phyloP scores from a whole-genome alignment of 2,888 invertebrate species.

The Dichetophora obliterata region DNA sequence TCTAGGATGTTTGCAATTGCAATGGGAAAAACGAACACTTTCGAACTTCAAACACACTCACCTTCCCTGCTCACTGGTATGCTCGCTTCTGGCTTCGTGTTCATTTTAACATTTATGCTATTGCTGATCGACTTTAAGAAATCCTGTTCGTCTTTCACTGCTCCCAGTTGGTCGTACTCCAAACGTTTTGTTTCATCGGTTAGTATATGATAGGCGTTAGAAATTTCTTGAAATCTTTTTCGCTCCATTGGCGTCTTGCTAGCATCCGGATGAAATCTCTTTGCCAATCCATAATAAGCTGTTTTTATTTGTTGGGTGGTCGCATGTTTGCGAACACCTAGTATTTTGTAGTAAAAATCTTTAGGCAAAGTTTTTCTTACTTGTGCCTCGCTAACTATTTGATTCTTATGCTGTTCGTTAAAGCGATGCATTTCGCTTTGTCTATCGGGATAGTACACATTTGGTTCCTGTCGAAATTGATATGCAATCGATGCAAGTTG shows the following conservation, averaged over 20 bases:
- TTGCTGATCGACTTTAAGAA: constrained; percentile 51
- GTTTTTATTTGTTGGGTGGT: constrained; percentile 62
- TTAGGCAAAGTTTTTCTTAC: constrained; percentile 55
- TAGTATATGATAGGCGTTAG: constrained; percentile 96
- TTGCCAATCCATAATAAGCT: constrained; percentile 65
- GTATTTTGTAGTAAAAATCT: constrained; percentile 63
- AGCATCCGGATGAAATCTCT: constrained; percentile 66
- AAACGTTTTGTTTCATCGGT: constrained; percentile 87
- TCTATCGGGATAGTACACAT: constrained; percentile 62
- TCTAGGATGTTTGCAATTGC: constrained; percentile 47
- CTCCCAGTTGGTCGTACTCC: constrained; percentile 65
- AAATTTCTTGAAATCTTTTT: constrained; percentile 83
- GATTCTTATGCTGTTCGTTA: constrained; percentile 47
- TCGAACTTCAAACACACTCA: constrained; percentile 25
- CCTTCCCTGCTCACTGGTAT: constrained; percentile 48
- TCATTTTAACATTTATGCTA: constrained; percentile 43
- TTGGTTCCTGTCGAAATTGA: constrained; percentile 58
- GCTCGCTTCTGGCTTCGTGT: constrained; percentile 40
- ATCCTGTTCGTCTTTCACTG: constrained; percentile 55
- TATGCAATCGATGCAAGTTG: constrained; percentile 46
- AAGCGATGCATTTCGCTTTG: constrained; percentile 55
- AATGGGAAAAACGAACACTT: not conserved
- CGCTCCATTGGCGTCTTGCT: constrained; percentile 55
- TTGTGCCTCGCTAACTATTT: constrained; percentile 46
- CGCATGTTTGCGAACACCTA: constrained; percentile 59